phyloP scores from a whole-genome alignment of 2,888 invertebrate species.

The Crossocerus cetratus region DNA sequence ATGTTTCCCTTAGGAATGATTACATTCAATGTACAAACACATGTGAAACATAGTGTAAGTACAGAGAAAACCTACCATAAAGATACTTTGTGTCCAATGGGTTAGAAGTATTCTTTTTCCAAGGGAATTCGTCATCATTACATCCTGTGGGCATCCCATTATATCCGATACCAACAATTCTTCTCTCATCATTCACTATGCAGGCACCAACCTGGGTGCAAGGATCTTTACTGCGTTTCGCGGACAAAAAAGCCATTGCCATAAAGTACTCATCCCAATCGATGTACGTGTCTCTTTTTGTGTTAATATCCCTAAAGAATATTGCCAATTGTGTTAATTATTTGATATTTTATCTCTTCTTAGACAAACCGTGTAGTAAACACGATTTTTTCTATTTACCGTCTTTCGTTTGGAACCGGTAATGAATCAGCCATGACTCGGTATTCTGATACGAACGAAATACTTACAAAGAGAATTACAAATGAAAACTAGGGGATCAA shows the following conservation, averaged over 20 bases:
- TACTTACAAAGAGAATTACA: too few species aligned
- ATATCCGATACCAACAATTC: slow-evolving; percentile 95
- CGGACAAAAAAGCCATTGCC: slow-evolving; percentile 93
- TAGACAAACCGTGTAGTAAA: too few species aligned
- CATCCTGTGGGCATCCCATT: slow-evolving; percentile 98
- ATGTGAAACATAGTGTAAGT: not conserved
- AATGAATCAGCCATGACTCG: too few species aligned
- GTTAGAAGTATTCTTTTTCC: slow-evolving; percentile 84
- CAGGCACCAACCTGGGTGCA: slow-evolving; percentile 96
- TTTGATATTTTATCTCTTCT: too few species aligned
- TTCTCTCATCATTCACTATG: slow-evolving; percentile 90
- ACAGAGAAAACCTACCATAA: slow-evolving; percentile 83
- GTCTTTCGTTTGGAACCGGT: too few species aligned
- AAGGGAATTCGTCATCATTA: slow-evolving; percentile 92
- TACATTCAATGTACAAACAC: not conserved
- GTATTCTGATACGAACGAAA: too few species aligned
- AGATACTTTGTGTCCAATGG: slow-evolving; percentile 87
- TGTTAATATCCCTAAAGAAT: slow-evolving; percentile 47
- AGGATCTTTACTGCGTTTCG: slow-evolving; percentile 97
- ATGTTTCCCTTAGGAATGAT: too few species aligned
- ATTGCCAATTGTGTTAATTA: too few species aligned
- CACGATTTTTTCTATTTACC: too few species aligned
- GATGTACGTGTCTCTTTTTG: slow-evolving; percentile 83
- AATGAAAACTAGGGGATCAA: too few species aligned
- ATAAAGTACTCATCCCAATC: slow-evolving; percentile 97